Evolutionary conservation across 2,113 vertebrate species (phyloP).

Genomic region (Calonectris borealis): DNA sequence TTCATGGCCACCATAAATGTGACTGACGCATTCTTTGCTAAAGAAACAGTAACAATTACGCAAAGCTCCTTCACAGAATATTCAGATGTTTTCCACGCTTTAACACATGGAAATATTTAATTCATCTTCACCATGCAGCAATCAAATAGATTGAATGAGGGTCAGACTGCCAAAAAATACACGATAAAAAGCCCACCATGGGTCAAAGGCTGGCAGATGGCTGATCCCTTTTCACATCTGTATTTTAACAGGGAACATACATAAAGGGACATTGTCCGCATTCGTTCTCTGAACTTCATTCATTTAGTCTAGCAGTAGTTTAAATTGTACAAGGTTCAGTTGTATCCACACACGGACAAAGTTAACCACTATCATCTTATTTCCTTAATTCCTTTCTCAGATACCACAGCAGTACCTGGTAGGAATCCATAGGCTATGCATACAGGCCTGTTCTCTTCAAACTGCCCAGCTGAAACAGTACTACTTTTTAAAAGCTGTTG

Average conservation of each 20-base stretch:
- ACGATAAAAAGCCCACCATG: neutral
- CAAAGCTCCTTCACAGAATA: neutral
- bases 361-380: neutral
- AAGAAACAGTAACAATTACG: neutral
- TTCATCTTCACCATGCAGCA: neutral
- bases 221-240: neutral
- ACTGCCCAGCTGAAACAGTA: neutral
- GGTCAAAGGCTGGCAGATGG: neutral
- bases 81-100: neutral
- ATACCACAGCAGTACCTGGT: neutral
- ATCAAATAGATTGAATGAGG: neutral
- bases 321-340: neutral
- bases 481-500: neutral
- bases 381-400: neutral
- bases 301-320: neutral
- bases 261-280: neutral
- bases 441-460: neutral
- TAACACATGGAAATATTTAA: neutral
- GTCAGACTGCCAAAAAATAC: neutral
- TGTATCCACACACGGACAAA: neutral
- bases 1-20: neutral
- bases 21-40: neutral
- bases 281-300: neutral
- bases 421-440: neutral
- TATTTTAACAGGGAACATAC: neutral